phyloP scores from a whole-genome alignment of 2,113 vertebrate genomes.

The Heteronetta atricapilla region DNA sequence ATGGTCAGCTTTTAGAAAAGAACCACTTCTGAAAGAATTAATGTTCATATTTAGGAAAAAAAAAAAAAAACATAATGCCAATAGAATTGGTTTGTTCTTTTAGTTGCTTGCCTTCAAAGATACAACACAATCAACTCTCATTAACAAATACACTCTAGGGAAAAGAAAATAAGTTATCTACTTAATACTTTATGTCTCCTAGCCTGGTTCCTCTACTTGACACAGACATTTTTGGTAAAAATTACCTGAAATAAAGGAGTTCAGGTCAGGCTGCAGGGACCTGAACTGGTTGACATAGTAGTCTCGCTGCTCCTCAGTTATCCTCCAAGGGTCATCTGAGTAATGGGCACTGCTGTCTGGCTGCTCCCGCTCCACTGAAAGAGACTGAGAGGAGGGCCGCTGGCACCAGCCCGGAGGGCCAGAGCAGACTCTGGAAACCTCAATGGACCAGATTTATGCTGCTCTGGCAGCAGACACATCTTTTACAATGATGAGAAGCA shows the following conservation, averaged over 20 bases:
- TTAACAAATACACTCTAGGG: neutral
- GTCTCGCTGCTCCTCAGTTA: conserved; percentile 93
- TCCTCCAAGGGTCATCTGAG: conserved; percentile 92
- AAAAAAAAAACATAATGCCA: neutral
- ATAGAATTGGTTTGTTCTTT: neutral
- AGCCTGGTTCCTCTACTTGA: neutral
- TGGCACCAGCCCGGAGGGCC: neutral
- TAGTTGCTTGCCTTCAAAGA: neutral
- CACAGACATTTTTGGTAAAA: fast-evolving
- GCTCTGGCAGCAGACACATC: neutral
- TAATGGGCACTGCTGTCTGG: conserved; percentile 77
- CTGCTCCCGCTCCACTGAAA: conserved; percentile 81
- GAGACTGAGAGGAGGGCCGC: conserved; percentile 65
- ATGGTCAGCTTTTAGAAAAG: neutral
- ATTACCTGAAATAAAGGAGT: conserved; percentile 90
- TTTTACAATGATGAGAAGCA: neutral
- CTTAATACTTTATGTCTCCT: neutral
- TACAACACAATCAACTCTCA: neutral
- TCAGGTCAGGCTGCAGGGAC: conserved; percentile 89
- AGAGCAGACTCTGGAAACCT: neutral
- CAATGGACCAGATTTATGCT: neutral
- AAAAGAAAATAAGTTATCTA: neutral
- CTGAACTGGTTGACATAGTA: conserved; percentile 95
- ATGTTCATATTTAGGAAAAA: neutral
- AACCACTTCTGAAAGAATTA: neutral